phyloP scores from a whole-genome alignment of 2,797 vertebrate genomes.

The Chaetophractus vellerosus region DNA sequence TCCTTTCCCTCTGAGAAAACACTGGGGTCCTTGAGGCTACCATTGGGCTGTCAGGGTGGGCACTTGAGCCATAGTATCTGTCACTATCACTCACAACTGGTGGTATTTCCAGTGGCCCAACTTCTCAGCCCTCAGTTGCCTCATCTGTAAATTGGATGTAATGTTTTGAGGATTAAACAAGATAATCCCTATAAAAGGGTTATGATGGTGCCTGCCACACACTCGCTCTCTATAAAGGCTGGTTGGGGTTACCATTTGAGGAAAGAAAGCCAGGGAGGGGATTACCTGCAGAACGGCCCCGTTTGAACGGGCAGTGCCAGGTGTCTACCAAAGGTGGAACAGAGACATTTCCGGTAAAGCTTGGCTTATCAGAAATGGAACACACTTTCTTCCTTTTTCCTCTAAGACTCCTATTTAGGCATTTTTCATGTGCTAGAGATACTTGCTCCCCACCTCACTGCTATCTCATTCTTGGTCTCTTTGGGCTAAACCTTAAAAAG shows the following conservation, averaged over 20 bases:
- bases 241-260: not conserved
- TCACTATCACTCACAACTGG: not conserved
- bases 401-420: not conserved
- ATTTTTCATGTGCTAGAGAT: not conserved
- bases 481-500: not conserved
- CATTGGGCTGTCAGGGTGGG: accelerated
- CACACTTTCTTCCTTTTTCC: accelerated
- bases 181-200: not conserved
- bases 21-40: not conserved
- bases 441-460: accelerated
- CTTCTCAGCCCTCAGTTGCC: not conserved
- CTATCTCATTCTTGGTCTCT: not conserved
- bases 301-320: not conserved
- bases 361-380: not conserved
- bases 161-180: not conserved
- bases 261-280: not conserved
- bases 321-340: not conserved
- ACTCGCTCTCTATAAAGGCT: not conserved
- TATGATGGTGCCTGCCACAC: not conserved
- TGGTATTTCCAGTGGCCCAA: not conserved
- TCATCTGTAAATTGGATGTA: not conserved
- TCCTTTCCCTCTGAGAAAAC: not conserved
- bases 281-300: not conserved
- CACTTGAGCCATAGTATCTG: not conserved
- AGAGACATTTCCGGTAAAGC: not conserved